Base-by-base conservation (phyloP, 2,797 vertebrate species). In the Helostoma temminkii region DNA sequence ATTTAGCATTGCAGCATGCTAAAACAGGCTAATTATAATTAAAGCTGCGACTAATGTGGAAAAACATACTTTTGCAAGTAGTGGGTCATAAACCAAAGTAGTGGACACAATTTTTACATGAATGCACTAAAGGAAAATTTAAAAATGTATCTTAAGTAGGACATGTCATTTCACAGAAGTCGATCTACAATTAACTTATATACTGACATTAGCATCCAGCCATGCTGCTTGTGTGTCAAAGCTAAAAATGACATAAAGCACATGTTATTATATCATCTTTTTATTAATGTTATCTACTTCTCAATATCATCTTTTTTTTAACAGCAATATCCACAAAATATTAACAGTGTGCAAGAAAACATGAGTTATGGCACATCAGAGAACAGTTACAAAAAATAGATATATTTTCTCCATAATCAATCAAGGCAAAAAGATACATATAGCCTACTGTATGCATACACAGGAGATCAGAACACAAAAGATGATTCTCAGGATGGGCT, bases 281-380 rank as follows among this genome's bases (percentile, higher is more conserved):
- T 92, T 91, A 91, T 91, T 92, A 88, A 90, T 88, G 87, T 90
- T 85, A 88, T 93, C 92, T 94, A 94, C 91, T 92, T 92, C 87
- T 93, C 84, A 88, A 90, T 90, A 86, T 90, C 85, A 80, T 92
- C 57, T 90, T 90, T 85, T 89, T 91, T 89, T 91, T 89, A 94
- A 95, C 93, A 95, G 93, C 93, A 89, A 96, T 93, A 86, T 95
- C 93, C 96, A 96, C 94, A 93, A 93, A 93, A 96, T 95, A 95
- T 91, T 91, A 89, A 95, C 94, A 96, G 93, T 92, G 94, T 88
- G 93, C 93, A 91, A 93, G 94, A 92, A 94, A 93, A 85, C 89
- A 88, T 88, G 92, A 92, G 73, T 88, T 91, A 94, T 95, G 95
- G 94, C 94, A 95, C 94, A 88, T 93, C 87, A 87, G 92, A 92